Base-by-base conservation (phyloP, 2,888 invertebrate genomes). In the Tipula confusa region DNA sequence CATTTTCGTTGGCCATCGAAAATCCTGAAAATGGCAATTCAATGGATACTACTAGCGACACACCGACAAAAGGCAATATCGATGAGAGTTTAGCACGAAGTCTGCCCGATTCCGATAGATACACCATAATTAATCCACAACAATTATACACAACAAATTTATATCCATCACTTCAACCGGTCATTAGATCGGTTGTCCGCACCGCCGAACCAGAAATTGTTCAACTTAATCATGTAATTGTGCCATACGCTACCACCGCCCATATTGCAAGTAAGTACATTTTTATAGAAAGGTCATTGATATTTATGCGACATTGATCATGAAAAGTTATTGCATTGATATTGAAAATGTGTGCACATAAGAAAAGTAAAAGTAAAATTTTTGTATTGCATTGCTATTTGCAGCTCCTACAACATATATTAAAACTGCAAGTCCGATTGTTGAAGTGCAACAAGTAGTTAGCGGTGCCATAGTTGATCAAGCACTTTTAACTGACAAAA, bases 401-500 rank as follows among this genome's bases (percentile, higher is more conserved):
- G 24, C 82, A 82, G 83, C 83, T 5, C 64, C 83, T 29, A 28
- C 83, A 79, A 28, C 36, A 4, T 64, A 64, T 24, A 80, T 80
- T 29, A 80, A 31, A 38, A 29, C 28, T 5, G 83, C 81, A 15
- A 80, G n/a, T 15, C 80, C 80, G 4, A 80, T 80, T 80, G 80
- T 80, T 13, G 80, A 80, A 9, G 83, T 83, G 9, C 43, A 83
- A 82, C 48, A 31, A 11, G 64, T 83, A 24, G 33, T 83, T 11
- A 82, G 79, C n/a, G 82, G 83, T 79, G 85, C 86, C 83, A 85
- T 85, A 48, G 85, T 85, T 64, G 86, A 86, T 84, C 85, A 86
- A 82, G 85, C 87, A 7, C 86, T 85, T 80, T 83, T 83, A 7
- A 86, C 87, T 43, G 86, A 87, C 82, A 88, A 88, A 86, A 87